Evolutionary conservation across 2,888 invertebrate species (phyloP), one percentile per base, ranked within the genome.

Genomic region (Emmelina monodactyla): DNA sequence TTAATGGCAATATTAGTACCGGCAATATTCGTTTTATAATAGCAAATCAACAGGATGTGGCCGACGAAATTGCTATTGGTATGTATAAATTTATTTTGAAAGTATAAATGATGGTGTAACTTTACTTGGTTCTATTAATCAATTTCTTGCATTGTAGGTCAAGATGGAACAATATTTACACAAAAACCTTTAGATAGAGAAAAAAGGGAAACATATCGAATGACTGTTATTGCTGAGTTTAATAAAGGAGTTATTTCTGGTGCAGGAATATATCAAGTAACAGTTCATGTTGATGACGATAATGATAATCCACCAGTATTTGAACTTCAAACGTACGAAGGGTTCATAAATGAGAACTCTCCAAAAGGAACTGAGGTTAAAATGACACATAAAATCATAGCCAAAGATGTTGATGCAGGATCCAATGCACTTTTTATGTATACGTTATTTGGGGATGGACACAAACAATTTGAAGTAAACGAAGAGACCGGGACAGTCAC

Each of bases 231-330:
- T 28, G 91, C 88, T 7, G 91, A 92, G 60, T 88, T 88, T 46
- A 84, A 81, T 14, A 85, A 88, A 55, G 89, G 89, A 5, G 62
- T 84, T 40, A 83, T 85, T 36, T 85, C 86, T 41, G 87, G 86
- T 5, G 87, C 88, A 32, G 89, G 88, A 2, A 87, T 91, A 37
- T 91, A 90, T 55, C 91, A 91, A 82, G 88, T 91, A 1, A 88
- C 86, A 9, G 83, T 94, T 16, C 78, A 86, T 35, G 91, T 94
- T 1, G 89, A 91, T 40, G 94, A 94, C 55, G 91, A 91, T 41
- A 94, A 94, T 53, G 94, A 94, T 53, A 93, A 93, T 53, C 83
- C 92, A 2, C 95, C 96, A 0, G 64, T 85, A 37, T 95, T 96
- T 59, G 87, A 88, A 44, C 68, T 83, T 9, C 56, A 82, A 1